Percentiles rank a stretch among this genome's conserved stretches.
Conservation (phyloP, 92 coral and sea anemone species). For the Epizoanthus fatuus region DNA sequence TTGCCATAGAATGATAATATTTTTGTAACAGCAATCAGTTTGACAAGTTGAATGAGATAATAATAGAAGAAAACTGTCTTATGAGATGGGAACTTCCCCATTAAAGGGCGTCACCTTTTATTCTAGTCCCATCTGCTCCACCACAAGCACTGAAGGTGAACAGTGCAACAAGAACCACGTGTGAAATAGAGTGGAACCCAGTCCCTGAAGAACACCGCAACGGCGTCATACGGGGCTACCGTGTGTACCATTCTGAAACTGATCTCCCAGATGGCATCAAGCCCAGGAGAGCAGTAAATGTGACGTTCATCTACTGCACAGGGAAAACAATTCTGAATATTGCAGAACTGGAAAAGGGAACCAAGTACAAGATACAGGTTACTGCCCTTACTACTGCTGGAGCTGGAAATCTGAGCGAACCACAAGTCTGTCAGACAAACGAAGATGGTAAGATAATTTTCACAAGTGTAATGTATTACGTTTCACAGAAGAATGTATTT, state of each 20-base stretch:
- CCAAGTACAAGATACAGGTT: conserved; percentile 8
- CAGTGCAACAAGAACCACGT: background rate
- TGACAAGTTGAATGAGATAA: too few relatives aligned
- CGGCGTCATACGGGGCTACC: conserved; percentile 21
- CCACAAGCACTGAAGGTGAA: conserved; percentile 11
- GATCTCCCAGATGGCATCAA: conserved; percentile 8
- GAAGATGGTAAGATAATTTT: conserved; percentile 6
- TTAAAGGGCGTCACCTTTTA: too few relatives aligned
- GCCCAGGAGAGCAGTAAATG: background rate
- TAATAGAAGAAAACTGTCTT: too few relatives aligned
- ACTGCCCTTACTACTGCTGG: conserved; percentile 13
- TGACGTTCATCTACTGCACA: conserved; percentile 11
- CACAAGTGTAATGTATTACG: background rate
- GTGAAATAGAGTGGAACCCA: conserved; percentile 10
- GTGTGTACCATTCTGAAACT: background rate
- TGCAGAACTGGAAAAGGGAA: conserved; percentile 6
- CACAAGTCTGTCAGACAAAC: conserved; percentile 14
- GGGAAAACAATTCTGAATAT: background rate
- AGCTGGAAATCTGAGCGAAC: conserved; percentile 1
- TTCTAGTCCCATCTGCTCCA: conserved; percentile 10
- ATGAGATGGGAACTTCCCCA: too few relatives aligned
- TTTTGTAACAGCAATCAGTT: too few relatives aligned
- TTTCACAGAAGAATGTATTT: too few relatives aligned
- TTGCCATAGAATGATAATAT: too few relatives aligned
- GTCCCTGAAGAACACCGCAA: conserved; percentile 27